These are phyloP conservation scores for Phaenicophaeus curvirostris DNA, from an alignment of 2,797 vertebrate genomes.

Conservation along the genomic window DNA sequence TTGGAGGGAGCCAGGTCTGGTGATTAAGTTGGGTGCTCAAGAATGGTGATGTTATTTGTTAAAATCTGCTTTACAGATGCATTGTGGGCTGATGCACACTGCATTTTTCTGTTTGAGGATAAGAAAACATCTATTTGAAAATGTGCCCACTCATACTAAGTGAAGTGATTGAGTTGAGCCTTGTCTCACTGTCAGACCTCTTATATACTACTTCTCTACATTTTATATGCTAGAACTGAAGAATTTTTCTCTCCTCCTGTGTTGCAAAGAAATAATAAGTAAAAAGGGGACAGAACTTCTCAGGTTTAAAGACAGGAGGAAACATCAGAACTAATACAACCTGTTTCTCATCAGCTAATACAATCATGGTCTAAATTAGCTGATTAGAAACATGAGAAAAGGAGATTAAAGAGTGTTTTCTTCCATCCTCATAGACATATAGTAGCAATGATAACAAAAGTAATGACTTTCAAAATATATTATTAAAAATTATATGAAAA, in stretches of 20 bases:
- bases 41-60: too few species aligned
- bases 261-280: neutral
- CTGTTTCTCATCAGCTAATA: neutral
- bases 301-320: neutral
- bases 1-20: too few species aligned
- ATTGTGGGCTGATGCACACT: too few species aligned
- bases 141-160: too few species aligned
- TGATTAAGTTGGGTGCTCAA: too few species aligned
- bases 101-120: too few species aligned
- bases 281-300: neutral
- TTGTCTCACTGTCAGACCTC: neutral
- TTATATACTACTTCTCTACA: neutral
- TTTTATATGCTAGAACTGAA: neutral
- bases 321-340: neutral
- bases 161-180: too few species aligned
- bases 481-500: neutral
- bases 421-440: neutral
- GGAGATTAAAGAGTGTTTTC: neutral
- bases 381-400: neutral
- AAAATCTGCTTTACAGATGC: too few species aligned
- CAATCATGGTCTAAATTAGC: neutral
- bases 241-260: neutral
- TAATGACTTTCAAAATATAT: neutral
- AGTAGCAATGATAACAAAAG: neutral
- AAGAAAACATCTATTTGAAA: too few species aligned